Evolutionary conservation across 1,140 invertebrate genomes (phyloP).

Genomic region (Drosophila kanapiae): DNA sequence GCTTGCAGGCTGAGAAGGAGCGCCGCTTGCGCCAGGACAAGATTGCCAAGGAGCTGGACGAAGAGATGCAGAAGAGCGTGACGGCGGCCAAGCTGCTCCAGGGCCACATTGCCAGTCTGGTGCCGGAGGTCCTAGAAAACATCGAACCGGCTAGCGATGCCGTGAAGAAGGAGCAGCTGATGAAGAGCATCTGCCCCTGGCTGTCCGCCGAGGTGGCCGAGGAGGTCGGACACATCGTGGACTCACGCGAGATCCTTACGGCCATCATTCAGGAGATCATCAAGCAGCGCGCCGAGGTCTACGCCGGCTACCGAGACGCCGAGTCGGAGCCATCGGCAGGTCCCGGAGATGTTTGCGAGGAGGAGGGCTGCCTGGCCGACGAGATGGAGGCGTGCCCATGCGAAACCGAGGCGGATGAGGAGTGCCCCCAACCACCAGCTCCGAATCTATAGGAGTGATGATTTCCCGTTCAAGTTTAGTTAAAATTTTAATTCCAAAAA

Average conservation of each 20-base stretch:
- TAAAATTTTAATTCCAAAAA: constrained; percentile 31
- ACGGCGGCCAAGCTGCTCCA: constrained; percentile 93
- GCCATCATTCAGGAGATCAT: constrained; percentile 92
- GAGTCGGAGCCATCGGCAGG: constrained; percentile 37
- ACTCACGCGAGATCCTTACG: constrained; percentile 92
- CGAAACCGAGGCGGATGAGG: constrained; percentile 60
- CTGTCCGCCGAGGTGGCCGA: constrained; percentile 92
- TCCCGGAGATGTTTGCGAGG: constrained; percentile 48
- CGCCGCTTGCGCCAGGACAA: constrained; percentile 75
- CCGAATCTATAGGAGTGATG: constrained; percentile 41
- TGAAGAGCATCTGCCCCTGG: constrained; percentile 95
- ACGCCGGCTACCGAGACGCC: constrained; percentile 73
- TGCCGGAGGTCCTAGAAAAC: constrained; percentile 93
- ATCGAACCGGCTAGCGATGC: constrained; percentile 86
- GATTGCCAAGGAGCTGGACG: constrained; percentile 77
- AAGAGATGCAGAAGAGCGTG: constrained; percentile 89
- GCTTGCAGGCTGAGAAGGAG: constrained; percentile 88
- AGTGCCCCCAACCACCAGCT: constrained; percentile 51
- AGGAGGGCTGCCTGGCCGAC: constrained; percentile 62
- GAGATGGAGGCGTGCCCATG: constrained; percentile 62
- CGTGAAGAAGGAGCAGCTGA: constrained; percentile 87
- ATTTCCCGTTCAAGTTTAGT: constrained; percentile 54
- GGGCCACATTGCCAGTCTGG: constrained; percentile 93
- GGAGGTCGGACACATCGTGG: constrained; percentile 92
- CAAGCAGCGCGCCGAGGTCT: constrained; percentile 88